These are phyloP conservation scores for Crematogaster levior DNA, from an alignment of 2,888 invertebrate genomes.

Conservation along the genomic window DNA sequence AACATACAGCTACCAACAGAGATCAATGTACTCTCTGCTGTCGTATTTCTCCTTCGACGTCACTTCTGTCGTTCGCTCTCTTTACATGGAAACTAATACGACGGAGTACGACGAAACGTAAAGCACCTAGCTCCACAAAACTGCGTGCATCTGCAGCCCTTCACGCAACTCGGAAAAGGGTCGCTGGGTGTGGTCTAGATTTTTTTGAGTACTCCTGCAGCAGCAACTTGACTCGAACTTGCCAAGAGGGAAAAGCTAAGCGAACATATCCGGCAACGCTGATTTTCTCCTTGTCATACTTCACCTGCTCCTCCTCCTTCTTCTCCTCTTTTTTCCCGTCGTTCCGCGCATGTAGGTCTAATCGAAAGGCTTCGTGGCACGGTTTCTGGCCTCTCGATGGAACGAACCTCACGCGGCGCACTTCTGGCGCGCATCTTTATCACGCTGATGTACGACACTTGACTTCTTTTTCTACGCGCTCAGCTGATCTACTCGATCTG, in stretches of 20 bases:
- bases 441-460: constrained; percentile 64
- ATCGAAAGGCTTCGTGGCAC: constrained; percentile 69
- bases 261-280: constrained; percentile 24
- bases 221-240: constrained; percentile 66
- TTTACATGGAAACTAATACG: constrained; percentile 62
- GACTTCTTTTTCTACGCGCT: constrained; percentile 56
- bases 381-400: constrained; percentile 71
- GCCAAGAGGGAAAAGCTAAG: constrained; percentile 68
- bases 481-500: constrained; percentile 48
- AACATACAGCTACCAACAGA: constrained; percentile 66
- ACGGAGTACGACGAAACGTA: constrained; percentile 70
- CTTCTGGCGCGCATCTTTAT: constrained; percentile 60
- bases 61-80: constrained; percentile 37
- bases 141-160: constrained; percentile 73
- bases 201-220: constrained; percentile 75
- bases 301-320: background rate
- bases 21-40: constrained; percentile 57
- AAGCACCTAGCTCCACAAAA: constrained; percentile 74
- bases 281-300: constrained; percentile 23
- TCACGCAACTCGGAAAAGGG: constrained; percentile 78
- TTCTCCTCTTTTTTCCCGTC: constrained; percentile 5
- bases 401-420: constrained; percentile 28
- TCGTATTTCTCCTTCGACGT: constrained; percentile 56
- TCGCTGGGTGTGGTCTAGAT: constrained; percentile 84
- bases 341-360: constrained; percentile 50